phyloP scores from a whole-genome alignment of 1,140 invertebrate genomes.

The Venustaconcha ellipsiformis region DNA sequence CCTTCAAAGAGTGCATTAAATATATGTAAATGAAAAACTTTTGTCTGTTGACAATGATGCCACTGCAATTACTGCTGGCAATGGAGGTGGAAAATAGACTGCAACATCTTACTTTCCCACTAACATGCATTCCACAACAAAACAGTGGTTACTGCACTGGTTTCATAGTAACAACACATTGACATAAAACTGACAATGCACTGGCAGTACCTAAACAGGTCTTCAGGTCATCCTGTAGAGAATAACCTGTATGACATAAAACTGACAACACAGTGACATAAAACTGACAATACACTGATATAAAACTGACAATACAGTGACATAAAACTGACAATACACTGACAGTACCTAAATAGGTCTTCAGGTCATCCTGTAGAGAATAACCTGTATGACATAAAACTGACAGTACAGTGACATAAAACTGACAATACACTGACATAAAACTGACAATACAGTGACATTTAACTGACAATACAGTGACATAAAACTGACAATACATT shows the following conservation, averaged over 20 bases:
- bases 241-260: constrained; percentile 80
- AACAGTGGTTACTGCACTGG: not conserved
- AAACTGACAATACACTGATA: constrained; percentile 53
- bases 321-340: not conserved
- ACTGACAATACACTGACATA: not conserved
- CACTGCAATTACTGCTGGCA: too few relatives aligned
- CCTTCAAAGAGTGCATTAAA: too few relatives aligned
- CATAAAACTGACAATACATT: not conserved
- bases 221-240: constrained; percentile 12
- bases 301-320: constrained; percentile 37
- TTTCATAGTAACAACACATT: not conserved
- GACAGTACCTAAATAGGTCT: constrained; percentile 30
- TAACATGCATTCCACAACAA: not conserved
- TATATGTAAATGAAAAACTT: too few relatives aligned
- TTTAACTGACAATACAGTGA: constrained; percentile 37
- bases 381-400: constrained; percentile 80
- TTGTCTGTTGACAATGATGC: too few relatives aligned
- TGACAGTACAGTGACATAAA: not conserved
- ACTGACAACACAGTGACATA: not conserved
- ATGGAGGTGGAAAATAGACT: too few relatives aligned
- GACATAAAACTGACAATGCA: not conserved
- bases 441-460: constrained; percentile 75
- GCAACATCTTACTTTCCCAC: too few relatives aligned
- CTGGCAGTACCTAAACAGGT: constrained; percentile 31
- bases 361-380: constrained; percentile 12